Evolutionary conservation across 2,888 invertebrate genomes (phyloP).

Genomic region (Coelopa pilipes): DNA sequence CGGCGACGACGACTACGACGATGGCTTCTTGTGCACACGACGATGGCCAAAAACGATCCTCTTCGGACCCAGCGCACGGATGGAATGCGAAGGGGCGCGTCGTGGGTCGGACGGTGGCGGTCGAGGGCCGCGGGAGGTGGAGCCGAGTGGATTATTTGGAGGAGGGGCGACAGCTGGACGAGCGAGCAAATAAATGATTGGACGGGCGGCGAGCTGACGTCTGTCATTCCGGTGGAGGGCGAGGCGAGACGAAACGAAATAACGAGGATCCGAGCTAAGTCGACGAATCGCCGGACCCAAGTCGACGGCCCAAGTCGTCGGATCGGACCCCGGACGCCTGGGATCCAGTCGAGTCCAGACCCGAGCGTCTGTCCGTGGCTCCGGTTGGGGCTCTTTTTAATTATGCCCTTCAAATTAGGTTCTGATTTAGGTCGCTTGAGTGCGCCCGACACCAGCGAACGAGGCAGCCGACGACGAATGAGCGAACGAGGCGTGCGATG

Average conservation of each 20-base stretch:
- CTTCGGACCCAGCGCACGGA: not conserved
- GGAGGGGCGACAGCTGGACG: not conserved
- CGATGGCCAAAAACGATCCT: no score
- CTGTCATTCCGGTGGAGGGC: slow-evolving; percentile 19
- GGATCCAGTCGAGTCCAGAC: slow-evolving; percentile 4
- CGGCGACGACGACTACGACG: no score
- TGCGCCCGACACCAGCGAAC: slow-evolving; percentile 39
- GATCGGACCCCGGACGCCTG: no score
- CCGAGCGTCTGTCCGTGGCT: slow-evolving; percentile 8
- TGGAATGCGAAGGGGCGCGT: no score
- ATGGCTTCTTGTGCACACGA: no score
- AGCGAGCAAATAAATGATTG: slow-evolving; percentile 17
- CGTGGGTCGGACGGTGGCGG: not conserved
- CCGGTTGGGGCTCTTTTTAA: slow-evolving; percentile 42
- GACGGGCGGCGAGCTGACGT: slow-evolving; percentile 24
- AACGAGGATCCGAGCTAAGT: no score
- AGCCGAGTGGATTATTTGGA: not conserved
- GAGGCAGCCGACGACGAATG: slow-evolving; percentile 1
- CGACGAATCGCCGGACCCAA: no score
- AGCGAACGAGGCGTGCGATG: slow-evolving; percentile 17
- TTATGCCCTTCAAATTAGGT: slow-evolving; percentile 50
- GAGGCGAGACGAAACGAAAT: not conserved
- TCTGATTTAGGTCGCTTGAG: slow-evolving; percentile 48
- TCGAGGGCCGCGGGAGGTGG: not conserved
- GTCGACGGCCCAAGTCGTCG: no score